Evolutionary conservation across 2,113 vertebrate species (phyloP).

Genomic region (Macquaria ambigua): DNA sequence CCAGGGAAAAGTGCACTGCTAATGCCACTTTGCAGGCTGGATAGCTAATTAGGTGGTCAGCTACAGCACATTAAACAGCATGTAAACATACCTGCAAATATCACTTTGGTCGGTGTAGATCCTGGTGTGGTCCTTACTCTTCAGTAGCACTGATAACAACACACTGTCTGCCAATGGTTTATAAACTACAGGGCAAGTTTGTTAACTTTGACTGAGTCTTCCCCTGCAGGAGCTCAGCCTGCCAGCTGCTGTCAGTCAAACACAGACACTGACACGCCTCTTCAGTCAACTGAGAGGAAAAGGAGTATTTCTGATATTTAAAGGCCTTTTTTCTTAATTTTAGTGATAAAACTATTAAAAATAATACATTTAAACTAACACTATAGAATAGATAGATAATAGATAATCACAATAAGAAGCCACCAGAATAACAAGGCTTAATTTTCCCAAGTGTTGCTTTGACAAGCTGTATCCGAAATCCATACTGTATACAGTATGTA

Average conservation of each 20-base stretch:
- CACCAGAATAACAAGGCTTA: neutral
- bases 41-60: neutral
- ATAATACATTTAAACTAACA: neutral
- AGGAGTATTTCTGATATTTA: neutral
- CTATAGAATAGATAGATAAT: too few species aligned
- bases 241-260: conserved; percentile 19
- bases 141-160: neutral
- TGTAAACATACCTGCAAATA: neutral
- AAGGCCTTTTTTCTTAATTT: neutral
- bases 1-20: neutral
- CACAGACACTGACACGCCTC: neutral
- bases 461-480: too few species aligned
- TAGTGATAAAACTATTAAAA: neutral
- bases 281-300: neutral
- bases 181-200: neutral
- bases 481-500: too few species aligned
- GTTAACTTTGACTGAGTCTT: neutral
- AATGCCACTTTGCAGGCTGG: neutral
- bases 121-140: neutral
- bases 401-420: neutral
- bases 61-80: neutral
- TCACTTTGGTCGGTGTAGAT: neutral
- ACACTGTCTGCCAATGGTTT: neutral
- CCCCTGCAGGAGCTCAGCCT: neutral
- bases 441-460: neutral